Conservation (phyloP, 92 coral and sea anemone genomes). For the Porites evermanni region DNA sequence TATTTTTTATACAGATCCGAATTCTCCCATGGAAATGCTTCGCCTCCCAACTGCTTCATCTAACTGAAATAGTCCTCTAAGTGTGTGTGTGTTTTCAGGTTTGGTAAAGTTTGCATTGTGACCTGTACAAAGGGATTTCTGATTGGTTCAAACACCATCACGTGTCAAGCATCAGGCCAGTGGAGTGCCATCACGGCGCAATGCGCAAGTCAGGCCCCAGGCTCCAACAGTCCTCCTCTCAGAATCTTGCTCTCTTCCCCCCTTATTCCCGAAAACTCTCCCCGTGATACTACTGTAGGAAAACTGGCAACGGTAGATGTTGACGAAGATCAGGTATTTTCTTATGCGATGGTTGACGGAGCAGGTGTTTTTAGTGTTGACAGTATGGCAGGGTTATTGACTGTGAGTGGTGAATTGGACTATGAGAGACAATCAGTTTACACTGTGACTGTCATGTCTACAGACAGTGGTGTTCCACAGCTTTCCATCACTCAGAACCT, state of each 20-base stretch:
- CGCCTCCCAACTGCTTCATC: no score
- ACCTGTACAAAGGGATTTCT: conserved; percentile 64
- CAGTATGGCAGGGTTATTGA: conserved; percentile 38
- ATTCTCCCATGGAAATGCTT: no score
- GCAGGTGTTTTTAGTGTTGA: conserved; percentile 62
- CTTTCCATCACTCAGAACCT: conserved; percentile 68
- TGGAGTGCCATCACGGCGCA: conserved; percentile 72
- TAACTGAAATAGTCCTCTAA: no score
- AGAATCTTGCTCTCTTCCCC: conserved; percentile 63
- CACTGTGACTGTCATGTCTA: conserved; percentile 50
- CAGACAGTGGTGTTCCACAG: conserved; percentile 73
- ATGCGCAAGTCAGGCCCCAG: conserved; percentile 58
- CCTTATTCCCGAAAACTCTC: conserved; percentile 67
- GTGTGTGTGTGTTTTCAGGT: conserved; percentile 24
- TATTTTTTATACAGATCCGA: no score
- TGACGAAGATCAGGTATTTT: conserved; percentile 55
- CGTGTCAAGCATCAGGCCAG: conserved; percentile 71
- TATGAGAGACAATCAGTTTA: conserved; percentile 67
- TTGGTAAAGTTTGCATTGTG: conserved; percentile 54
- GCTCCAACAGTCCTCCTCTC: conserved; percentile 66
- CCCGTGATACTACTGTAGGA: conserved; percentile 56
- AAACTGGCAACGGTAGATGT: conserved; percentile 62
- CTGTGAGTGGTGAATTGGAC: conserved; percentile 63
- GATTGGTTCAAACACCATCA: conserved; percentile 58
- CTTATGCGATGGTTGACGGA: conserved; percentile 59